phyloP scores from a whole-genome alignment of 2,113 vertebrate species.

The Alligator sinensis region DNA sequence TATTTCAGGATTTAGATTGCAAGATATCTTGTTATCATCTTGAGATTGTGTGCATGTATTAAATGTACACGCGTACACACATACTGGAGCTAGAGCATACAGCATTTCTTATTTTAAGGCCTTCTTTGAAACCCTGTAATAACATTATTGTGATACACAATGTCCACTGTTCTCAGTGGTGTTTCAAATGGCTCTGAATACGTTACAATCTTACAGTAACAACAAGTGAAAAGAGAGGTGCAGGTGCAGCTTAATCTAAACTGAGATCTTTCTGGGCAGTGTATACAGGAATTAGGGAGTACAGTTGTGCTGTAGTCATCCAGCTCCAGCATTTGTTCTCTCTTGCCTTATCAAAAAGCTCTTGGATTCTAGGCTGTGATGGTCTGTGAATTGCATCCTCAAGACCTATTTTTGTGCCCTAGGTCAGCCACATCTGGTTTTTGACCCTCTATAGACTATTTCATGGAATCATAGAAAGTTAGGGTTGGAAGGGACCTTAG shows the following conservation, averaged over 20 bases:
- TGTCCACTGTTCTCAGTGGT: neutral
- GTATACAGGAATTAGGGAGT: neutral
- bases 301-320: neutral
- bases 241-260: constrained; percentile 16
- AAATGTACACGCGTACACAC: neutral
- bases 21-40: neutral
- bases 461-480: no score
- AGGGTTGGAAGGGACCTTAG: no score
- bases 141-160: neutral
- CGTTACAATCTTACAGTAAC: neutral
- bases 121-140: neutral
- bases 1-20: neutral
- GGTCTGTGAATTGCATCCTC: neutral
- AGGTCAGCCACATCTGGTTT: neutral
- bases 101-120: neutral
- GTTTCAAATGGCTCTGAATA: neutral
- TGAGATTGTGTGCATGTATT: neutral
- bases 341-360: neutral
- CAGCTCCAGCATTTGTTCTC: neutral
- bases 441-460: neutral
- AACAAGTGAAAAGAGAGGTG: neutral
- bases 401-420: neutral
- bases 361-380: neutral
- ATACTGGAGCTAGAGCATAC: neutral
- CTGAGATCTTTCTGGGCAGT: neutral